Percentiles rank a stretch among this genome's conserved stretches.
Conservation (phyloP, 1,140 invertebrate genomes). For the Drosophila equinoxialis region DNA sequence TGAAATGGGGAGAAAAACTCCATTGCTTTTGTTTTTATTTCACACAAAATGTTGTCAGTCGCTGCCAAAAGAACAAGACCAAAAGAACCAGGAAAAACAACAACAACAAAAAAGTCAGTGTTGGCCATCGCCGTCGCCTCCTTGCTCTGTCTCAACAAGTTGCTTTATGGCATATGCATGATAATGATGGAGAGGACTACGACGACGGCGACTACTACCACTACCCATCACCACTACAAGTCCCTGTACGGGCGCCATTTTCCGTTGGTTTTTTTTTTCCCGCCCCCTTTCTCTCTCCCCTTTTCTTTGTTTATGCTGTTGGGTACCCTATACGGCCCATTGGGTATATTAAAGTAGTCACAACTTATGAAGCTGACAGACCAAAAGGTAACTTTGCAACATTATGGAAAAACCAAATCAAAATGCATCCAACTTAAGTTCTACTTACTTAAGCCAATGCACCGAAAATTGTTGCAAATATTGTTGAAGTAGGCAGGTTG, state of each 20-base stretch:
- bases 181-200: constrained; percentile 65
- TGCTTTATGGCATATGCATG: constrained; percentile 82
- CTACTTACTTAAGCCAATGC: too few species aligned
- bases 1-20: constrained; percentile 26
- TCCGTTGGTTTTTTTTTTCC: constrained; percentile 21
- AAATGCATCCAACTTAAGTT: too few species aligned
- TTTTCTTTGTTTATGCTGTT: background rate
- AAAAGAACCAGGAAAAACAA: background rate
- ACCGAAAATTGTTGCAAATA: too few species aligned
- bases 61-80: constrained; percentile 15
- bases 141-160: constrained; percentile 68
- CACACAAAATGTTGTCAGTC: constrained; percentile 49
- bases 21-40: constrained; percentile 50
- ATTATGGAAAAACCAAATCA: too few species aligned
- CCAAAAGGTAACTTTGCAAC: too few species aligned
- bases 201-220: constrained; percentile 3
- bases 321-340: background rate
- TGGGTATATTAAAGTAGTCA: background rate
- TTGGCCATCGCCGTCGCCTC: constrained; percentile 2
- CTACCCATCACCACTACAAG: constrained; percentile 15
- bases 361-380: background rate
- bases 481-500: too few species aligned
- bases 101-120: constrained; percentile 12
- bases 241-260: constrained; percentile 45
- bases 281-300: too few species aligned